Conservation (phyloP, 2,113 vertebrate genomes). For the Halcyon senegalensis region DNA sequence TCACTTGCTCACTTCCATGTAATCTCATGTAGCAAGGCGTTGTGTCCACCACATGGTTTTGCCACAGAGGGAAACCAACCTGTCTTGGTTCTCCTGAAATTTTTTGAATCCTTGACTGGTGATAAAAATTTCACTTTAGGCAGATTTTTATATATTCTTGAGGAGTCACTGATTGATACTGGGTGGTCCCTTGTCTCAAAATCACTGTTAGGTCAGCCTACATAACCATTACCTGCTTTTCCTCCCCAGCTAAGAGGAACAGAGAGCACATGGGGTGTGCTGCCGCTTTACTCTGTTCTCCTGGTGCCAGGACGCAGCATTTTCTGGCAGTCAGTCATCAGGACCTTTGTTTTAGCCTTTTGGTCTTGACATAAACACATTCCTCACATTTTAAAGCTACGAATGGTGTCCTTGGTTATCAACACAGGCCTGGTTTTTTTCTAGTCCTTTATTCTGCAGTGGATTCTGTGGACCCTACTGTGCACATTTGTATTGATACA, state of each 20-base stretch:
- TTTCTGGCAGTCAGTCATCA: background rate
- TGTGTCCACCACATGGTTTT: background rate
- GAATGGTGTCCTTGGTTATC: background rate
- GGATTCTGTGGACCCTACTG: background rate
- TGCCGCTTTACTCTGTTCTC: background rate
- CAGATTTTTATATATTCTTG: background rate
- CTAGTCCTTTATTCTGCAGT: background rate
- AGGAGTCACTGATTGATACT: background rate
- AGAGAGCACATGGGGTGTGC: accelerated
- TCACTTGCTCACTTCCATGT: background rate
- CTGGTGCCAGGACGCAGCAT: background rate
- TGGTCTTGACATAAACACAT: background rate
- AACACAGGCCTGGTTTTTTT: background rate
- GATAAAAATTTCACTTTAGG: background rate
- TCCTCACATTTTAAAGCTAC: background rate
- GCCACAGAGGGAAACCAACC: background rate
- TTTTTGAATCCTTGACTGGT: background rate
- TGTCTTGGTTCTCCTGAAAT: background rate
- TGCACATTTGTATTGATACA: background rate
- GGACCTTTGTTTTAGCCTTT: background rate
- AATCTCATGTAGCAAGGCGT: background rate
- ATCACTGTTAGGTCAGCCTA: background rate
- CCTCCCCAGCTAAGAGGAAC: background rate
- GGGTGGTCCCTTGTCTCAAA: background rate
- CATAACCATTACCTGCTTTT: background rate